Percentiles rank a stretch among this genome's conserved stretches.
Evolutionary conservation across 2,113 vertebrate species (phyloP).

Genomic region (Microcebus lehilahytsara): DNA sequence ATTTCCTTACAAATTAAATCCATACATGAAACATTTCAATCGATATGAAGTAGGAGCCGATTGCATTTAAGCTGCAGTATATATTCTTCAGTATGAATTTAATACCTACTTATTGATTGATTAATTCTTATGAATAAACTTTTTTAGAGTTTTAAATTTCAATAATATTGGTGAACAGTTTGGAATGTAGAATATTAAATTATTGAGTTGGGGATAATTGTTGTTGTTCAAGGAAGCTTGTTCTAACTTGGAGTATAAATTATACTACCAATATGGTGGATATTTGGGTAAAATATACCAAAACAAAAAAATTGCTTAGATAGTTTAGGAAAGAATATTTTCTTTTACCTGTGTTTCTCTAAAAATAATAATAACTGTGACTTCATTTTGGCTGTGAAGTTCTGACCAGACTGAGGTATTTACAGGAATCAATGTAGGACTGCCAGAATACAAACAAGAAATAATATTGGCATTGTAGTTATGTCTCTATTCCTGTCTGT

Average conservation of each 20-base stretch:
- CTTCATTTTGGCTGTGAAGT: neutral
- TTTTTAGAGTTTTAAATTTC: neutral
- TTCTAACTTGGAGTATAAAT: neutral
- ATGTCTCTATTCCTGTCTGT: neutral
- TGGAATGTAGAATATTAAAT: neutral
- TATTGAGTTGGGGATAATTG: neutral
- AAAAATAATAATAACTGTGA: neutral
- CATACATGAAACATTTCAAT: neutral
- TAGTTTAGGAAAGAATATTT: conserved; percentile 4
- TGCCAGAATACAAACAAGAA: conserved; percentile 5
- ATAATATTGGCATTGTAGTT: conserved; percentile 21
- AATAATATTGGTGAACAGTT: neutral
- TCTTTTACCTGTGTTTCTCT: neutral
- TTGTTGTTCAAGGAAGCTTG: neutral
- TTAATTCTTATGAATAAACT: neutral
- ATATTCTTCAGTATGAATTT: neutral
- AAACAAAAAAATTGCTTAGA: neutral
- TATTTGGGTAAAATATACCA: neutral
- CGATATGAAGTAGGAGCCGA: neutral
- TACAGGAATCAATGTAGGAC: neutral
- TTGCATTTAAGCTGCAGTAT: neutral
- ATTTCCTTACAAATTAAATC: neutral
- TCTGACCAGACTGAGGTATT: neutral
- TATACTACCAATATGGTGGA: neutral
- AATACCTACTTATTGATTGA: neutral